Conservation (phyloP, 2,888 invertebrate species). For the Eristalis intricaria region DNA sequence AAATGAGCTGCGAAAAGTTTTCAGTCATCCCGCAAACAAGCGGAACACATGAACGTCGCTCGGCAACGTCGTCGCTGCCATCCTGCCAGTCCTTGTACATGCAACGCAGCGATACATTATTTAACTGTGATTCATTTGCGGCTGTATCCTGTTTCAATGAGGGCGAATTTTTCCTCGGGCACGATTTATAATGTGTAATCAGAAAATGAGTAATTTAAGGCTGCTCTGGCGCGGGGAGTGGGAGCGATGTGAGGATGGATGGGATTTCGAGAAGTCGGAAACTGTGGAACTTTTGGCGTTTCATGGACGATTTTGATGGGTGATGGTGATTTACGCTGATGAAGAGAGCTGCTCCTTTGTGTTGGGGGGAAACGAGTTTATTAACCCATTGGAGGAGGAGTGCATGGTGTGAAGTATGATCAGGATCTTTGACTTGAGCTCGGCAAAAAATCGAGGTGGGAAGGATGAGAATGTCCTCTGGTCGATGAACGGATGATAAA, state of each 20-base stretch:
- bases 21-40: neutral
- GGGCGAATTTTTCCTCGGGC: constrained; percentile 31
- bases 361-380: neutral
- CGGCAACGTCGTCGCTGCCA: neutral
- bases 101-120: constrained; percentile 47
- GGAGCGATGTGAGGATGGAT: constrained; percentile 10
- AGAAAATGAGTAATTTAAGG: constrained; percentile 54
- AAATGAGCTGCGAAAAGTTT: constrained; percentile 21
- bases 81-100: constrained; percentile 7
- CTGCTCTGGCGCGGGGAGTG: neutral
- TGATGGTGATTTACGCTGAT: neutral
- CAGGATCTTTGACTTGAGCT: neutral
- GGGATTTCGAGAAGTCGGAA: neutral
- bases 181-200: constrained; percentile 57
- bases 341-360: neutral
- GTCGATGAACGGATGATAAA: no score
- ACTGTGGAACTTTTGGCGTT: neutral
- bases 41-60: neutral
- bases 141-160: constrained; percentile 52
- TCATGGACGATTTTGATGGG: neutral
- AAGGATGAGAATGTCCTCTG: neutral
- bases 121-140: constrained; percentile 64
- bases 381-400: neutral
- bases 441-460: no score
- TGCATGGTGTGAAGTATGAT: neutral